Evolutionary conservation across 2,888 invertebrate species (phyloP).

Genomic region (Leucania comma): DNA sequence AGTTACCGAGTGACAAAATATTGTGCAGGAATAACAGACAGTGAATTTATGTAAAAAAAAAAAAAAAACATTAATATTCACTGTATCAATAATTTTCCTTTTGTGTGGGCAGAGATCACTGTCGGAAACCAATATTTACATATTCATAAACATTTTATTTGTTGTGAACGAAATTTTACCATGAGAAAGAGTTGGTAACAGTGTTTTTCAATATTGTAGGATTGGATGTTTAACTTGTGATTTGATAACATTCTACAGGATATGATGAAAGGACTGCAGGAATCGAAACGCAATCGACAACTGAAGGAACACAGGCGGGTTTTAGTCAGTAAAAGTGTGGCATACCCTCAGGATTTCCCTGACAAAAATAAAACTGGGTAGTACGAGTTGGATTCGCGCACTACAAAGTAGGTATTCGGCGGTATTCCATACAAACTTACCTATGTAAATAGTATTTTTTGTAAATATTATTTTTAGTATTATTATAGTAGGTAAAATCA

Average conservation of each 20-base stretch:
- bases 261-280: no score
- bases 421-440: no score
- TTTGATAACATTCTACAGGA: background rate
- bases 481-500: no score
- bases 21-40: background rate
- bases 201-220: background rate
- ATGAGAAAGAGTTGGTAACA: conserved; percentile 2
- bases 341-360: no score
- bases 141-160: conserved; percentile 39
- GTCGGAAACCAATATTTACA: conserved; percentile 28
- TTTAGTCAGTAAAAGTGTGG: no score
- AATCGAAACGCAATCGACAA: no score
- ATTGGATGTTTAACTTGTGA: background rate
- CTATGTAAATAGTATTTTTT: no score
- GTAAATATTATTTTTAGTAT: no score
- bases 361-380: no score
- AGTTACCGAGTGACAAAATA: background rate
- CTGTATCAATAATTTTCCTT: conserved; percentile 12
- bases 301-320: no score
- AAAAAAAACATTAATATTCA: conserved; percentile 15
- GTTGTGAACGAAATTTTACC: conserved; percentile 28
- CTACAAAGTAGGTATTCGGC: no score
- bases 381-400: no score
- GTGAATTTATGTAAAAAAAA: background rate
- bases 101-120: background rate